Evolutionary conservation across 1,140 invertebrate species (phyloP), one percentile per base, ranked within the genome.

Genomic region (Heterodera carotae): DNA sequence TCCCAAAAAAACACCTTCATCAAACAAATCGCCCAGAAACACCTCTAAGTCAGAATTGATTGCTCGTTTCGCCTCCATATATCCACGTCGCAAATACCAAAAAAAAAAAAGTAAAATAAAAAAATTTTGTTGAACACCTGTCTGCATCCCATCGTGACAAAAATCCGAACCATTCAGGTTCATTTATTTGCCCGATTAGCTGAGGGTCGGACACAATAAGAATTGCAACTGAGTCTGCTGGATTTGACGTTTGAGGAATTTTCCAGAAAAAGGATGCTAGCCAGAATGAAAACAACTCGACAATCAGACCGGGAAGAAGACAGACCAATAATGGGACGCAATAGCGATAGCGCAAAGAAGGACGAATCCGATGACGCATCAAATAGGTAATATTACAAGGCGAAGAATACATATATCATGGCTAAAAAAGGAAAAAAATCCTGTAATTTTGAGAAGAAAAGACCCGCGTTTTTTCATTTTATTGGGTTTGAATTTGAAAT

Each of bases 11-110:
- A 83, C 82, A 29, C 81, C 82, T 69, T 82, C 80, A 76, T 82
- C 80, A 56, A 82, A 75, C 25, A 82, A 64, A 64, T 82, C 80
- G 36, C 80, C 80, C 15, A 82, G 29, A 69, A 82, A 82, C 15
- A 82, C 29, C 15, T 80, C 82, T 29, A 75, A 33, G 4, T 83
- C 33, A 1, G 80, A 82, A 1, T 74, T 10, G 29, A 70, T 69
- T 10, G 31, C 48, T 10, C 27, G 29, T 10, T 31, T 18, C 7
- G 68, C 82, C 39, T 31, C 8, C 15, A 39, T 53, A 64, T 75
- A 82, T 2, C 25, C 75, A 34, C 76, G 34, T n/a, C 27, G 25
- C 10, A 82, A 66, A 71, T 82, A 82, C 48, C 80, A 22, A 43
- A 29, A 73, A 48, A n/a, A 8, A 2, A 29, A 39, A 12, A 39